Conservation (phyloP, 2,888 invertebrate genomes). For the Hirtodrosophila histrioides region DNA sequence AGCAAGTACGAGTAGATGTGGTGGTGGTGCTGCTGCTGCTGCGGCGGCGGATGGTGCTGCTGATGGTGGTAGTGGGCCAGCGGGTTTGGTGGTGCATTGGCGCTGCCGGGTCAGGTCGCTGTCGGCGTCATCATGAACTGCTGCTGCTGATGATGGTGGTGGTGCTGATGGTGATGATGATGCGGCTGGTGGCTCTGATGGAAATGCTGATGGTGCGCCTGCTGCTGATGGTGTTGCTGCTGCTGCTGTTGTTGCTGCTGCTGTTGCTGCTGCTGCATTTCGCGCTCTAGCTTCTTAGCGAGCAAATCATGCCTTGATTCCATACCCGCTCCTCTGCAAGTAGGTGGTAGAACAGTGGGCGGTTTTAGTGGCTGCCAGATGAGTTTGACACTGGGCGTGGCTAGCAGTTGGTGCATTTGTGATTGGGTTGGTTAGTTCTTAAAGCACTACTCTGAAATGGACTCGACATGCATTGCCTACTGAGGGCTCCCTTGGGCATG, state of each 20-base stretch:
- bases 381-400: conserved; percentile 1
- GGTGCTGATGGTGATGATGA: conserved; percentile 67
- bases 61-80: conserved; percentile 57
- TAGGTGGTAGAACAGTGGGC: conserved; percentile 31
- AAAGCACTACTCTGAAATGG: conserved; percentile 21
- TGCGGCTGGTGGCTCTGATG: conserved; percentile 68
- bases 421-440: conserved; percentile 26
- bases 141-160: conserved; percentile 81
- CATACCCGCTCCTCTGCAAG: conserved; percentile 85
- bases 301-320: conserved; percentile 85
- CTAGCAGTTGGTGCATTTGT: conserved; percentile 17
- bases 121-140: conserved; percentile 84
- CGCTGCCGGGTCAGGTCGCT: conserved; percentile 84
- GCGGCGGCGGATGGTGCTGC: conserved; percentile 66
- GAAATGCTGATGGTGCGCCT: conserved; percentile 66
- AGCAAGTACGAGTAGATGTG: conserved; percentile 83
- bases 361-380: conserved; percentile 6
- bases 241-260: conserved; percentile 62
- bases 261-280: conserved; percentile 77
- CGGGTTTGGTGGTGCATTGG: conserved; percentile 59
- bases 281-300: conserved; percentile 84
- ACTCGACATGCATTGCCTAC: conserved; percentile 24
- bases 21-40: conserved; percentile 41
- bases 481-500: conserved; percentile 13
- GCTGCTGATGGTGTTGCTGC: conserved; percentile 80